A percentile compares a stretch with the other conserved stretches of the same genome.
phyloP scores from a whole-genome alignment of 2,113 vertebrate genomes.

The Acanthisitta chloris region DNA sequence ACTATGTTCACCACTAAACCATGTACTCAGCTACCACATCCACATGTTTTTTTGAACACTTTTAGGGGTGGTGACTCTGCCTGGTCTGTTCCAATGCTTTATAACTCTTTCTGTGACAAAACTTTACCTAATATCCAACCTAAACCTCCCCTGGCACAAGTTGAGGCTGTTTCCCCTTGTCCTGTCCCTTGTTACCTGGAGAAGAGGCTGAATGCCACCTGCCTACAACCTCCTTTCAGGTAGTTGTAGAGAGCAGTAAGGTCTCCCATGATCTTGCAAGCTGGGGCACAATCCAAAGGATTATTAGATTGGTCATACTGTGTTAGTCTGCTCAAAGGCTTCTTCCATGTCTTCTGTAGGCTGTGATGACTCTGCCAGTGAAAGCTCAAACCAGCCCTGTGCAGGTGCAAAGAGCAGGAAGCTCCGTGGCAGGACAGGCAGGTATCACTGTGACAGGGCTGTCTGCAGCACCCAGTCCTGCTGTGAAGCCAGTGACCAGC shows the following conservation, averaged over 20 bases:
- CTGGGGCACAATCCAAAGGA: neutral
- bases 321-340: neutral
- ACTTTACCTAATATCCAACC: neutral
- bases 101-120: neutral
- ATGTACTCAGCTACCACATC: neutral
- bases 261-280: neutral
- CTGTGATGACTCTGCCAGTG: constrained; percentile 88
- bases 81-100: neutral
- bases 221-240: neutral
- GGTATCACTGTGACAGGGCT: constrained; percentile 81
- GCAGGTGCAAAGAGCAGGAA: constrained; percentile 75
- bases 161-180: neutral
- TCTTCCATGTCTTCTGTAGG: constrained; percentile 50
- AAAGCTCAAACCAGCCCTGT: constrained; percentile 81
- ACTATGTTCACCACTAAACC: neutral
- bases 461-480: constrained; percentile 70
- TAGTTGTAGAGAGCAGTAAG: neutral
- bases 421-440: constrained; percentile 50
- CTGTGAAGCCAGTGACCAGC: constrained; percentile 79
- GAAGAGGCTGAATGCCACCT: neutral
- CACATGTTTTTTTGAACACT: neutral
- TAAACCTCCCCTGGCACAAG: neutral
- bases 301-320: neutral
- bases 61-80: neutral
- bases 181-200: neutral